Conservation (phyloP, 2,113 vertebrate species). For the Apeltes quadracus region DNA sequence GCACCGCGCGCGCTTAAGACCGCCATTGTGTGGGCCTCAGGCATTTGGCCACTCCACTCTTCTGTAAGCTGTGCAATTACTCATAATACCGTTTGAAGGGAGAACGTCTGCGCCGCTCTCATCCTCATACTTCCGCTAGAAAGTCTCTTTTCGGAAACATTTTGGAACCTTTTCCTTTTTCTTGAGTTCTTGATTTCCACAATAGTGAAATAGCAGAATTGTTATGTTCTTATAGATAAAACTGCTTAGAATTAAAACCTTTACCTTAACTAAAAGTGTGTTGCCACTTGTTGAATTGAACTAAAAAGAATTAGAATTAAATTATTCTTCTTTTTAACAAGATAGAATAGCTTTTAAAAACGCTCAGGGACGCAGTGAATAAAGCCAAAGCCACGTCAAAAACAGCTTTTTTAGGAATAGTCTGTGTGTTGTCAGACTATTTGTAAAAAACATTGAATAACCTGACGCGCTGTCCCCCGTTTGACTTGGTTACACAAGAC, state of each 20-base stretch:
- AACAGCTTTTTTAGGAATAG: slow-evolving; percentile 9
- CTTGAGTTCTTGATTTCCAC: neutral
- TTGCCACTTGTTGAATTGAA: slow-evolving; percentile 17
- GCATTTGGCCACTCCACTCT: slow-evolving; percentile 57
- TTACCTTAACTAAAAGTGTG: neutral
- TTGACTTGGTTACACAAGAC: slow-evolving; percentile 3
- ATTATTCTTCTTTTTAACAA: slow-evolving; percentile 20
- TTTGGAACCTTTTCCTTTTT: neutral
- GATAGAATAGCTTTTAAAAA: neutral
- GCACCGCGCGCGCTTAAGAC: no score
- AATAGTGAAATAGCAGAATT: neutral
- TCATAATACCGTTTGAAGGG: slow-evolving; percentile 31
- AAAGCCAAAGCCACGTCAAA: no score
- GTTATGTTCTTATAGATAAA: neutral
- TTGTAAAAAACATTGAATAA: neutral
- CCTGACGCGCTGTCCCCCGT: neutral
- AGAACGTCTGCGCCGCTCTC: slow-evolving; percentile 27
- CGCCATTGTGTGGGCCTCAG: no score
- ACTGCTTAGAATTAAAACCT: neutral
- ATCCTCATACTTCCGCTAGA: neutral
- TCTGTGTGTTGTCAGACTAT: slow-evolving; percentile 1
- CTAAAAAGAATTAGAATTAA: neutral
- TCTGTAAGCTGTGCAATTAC: slow-evolving; percentile 42
- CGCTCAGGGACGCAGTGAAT: slow-evolving; percentile 11
- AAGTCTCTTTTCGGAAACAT: slow-evolving; percentile 2